Percentiles rank a stretch among this genome's conserved stretches.
Evolutionary conservation across 2,113 vertebrate genomes (phyloP).

Genomic region (Heteronetta atricapilla): DNA sequence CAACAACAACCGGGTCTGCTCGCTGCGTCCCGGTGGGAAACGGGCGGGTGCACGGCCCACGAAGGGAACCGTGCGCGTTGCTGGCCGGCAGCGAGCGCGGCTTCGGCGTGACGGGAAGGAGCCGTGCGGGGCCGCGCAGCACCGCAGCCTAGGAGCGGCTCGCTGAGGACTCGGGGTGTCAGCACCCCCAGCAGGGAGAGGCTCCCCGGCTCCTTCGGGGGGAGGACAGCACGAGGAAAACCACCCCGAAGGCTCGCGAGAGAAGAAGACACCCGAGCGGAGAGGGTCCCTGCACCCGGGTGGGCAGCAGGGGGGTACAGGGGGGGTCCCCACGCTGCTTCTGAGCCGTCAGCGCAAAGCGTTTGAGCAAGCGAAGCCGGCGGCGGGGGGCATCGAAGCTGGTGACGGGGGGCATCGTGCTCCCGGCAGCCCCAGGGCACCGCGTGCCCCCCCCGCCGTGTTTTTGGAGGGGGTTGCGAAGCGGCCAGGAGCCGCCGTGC

Average conservation of each 20-base stretch:
- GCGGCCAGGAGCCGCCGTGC: background rate
- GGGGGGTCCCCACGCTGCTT: fast-evolving
- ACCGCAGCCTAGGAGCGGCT: too few relatives aligned
- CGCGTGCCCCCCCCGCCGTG: fast-evolving
- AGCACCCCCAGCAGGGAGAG: background rate
- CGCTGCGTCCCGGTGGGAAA: background rate
- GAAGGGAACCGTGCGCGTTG: background rate
- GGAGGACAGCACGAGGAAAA: background rate
- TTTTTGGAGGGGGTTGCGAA: background rate
- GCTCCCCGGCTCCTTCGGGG: fast-evolving
- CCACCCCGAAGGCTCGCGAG: fast-evolving
- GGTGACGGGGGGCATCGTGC: background rate
- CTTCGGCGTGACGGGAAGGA: background rate
- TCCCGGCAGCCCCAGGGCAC: fast-evolving
- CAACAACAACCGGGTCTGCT: background rate
- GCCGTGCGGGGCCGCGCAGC: background rate
- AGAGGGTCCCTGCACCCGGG: fast-evolving
- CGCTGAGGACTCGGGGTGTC: too few relatives aligned
- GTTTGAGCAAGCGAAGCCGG: background rate
- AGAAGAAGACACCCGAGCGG: background rate
- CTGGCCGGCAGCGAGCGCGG: background rate
- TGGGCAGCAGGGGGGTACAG: background rate
- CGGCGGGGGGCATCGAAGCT: background rate
- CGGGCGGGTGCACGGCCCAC: background rate
- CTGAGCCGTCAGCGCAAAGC: fast-evolving